phyloP scores from a whole-genome alignment of 2,888 invertebrate species.

The Arrhopalites spinosus region DNA sequence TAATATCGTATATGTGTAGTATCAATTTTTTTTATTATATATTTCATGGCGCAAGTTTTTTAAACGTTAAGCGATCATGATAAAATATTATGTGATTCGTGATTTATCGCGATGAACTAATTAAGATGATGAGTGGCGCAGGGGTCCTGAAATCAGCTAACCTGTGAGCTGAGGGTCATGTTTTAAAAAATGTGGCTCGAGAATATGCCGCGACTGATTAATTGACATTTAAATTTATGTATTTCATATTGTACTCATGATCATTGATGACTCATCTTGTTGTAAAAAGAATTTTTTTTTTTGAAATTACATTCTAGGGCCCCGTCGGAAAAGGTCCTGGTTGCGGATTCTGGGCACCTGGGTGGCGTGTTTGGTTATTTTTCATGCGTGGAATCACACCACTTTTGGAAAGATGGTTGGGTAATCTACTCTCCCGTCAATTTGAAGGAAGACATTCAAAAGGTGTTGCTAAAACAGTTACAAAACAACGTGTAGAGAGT shows the following conservation, averaged over 20 bases:
- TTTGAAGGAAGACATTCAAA: slow-evolving; percentile 99
- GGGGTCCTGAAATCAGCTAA: slow-evolving; percentile 56
- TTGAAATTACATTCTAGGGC: slow-evolving; percentile 67
- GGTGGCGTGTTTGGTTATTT: slow-evolving; percentile 99
- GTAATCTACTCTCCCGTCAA: slow-evolving; percentile 95
- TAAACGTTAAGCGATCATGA: no score
- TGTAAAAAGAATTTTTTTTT: slow-evolving; percentile 49
- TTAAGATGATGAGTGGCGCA: slow-evolving; percentile 55
- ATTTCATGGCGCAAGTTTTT: no score
- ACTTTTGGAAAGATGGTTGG: slow-evolving; percentile 96
- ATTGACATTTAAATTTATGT: slow-evolving; percentile 57
- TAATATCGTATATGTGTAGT: slow-evolving; percentile 7
- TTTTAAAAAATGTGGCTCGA: slow-evolving; percentile 11
- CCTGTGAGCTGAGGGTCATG: slow-evolving; percentile 52
- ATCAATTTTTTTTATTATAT: no score
- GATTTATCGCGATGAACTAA: slow-evolving; percentile 13
- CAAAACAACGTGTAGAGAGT: slow-evolving; percentile 98
- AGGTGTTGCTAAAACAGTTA: slow-evolving; percentile 99
- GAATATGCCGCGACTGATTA: slow-evolving; percentile 37
- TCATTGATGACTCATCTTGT: neutral
- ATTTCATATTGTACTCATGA: neutral
- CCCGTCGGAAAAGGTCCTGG: slow-evolving; percentile 99
- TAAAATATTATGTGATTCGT: neutral
- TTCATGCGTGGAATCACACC: slow-evolving; percentile 99
- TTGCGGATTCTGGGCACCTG: slow-evolving; percentile 98